Conservation (phyloP, 2,113 vertebrate genomes). For the Aegotheles bennettii region DNA sequence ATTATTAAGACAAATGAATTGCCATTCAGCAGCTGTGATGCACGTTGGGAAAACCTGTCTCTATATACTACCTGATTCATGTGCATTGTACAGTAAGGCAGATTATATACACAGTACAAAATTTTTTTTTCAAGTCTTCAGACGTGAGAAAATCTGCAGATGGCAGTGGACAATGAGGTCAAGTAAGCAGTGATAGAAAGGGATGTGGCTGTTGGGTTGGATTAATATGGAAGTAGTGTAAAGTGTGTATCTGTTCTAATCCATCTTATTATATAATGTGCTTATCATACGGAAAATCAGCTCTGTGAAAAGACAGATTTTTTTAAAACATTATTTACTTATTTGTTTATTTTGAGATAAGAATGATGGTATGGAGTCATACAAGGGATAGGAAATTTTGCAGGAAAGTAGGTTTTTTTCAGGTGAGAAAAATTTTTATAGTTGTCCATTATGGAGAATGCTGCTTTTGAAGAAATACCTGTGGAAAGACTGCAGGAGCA, state of each 20-base stretch:
- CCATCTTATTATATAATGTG: neutral
- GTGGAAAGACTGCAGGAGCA: neutral
- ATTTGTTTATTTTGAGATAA: neutral
- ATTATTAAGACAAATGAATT: neutral
- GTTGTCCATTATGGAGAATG: neutral
- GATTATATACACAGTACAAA: neutral
- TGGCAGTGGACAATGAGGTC: neutral
- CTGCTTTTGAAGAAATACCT: neutral
- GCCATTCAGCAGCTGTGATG: neutral
- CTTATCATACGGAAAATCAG: neutral
- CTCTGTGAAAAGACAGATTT: neutral
- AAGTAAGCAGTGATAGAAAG: neutral
- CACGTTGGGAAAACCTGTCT: neutral
- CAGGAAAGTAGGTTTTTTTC: neutral
- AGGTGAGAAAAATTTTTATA: neutral
- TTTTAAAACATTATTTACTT: no score
- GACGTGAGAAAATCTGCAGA: neutral
- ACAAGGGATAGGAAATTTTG: neutral
- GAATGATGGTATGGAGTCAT: neutral
- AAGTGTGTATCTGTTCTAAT: neutral
- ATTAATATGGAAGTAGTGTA: neutral
- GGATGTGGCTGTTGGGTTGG: neutral
- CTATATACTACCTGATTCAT: neutral
- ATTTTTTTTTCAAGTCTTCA: neutral
- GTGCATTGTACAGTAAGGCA: neutral